Percentiles rank a stretch among this genome's conserved stretches.
These are phyloP conservation scores for Orthonyx spaldingii DNA, from an alignment of 2,113 vertebrate species.

Conservation along the genomic window DNA sequence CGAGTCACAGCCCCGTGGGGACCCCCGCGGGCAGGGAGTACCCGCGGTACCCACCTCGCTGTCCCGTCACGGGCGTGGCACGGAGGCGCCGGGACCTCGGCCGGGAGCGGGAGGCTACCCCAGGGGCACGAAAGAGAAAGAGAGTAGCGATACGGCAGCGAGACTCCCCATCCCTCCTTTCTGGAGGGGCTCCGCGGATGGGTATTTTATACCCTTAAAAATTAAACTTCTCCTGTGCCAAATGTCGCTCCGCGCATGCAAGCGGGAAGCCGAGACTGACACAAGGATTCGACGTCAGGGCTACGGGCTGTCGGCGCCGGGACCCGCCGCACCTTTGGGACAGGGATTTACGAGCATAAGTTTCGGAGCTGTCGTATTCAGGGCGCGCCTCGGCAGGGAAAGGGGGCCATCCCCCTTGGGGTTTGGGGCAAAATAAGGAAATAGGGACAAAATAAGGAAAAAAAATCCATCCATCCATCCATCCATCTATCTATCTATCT, in stretches of 20 bases:
- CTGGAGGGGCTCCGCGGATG: neutral
- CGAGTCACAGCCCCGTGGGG: neutral
- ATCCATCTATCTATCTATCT: neutral
- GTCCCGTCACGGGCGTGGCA: neutral
- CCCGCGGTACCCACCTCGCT: too few species aligned
- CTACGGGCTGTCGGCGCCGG: neutral
- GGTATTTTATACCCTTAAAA: neutral
- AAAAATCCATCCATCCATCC: rapidly evolving
- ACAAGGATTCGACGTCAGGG: neutral
- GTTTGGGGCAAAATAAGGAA: neutral
- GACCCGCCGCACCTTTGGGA: neutral
- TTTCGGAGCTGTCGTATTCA: neutral
- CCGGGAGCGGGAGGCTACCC: neutral
- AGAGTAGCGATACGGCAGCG: neutral
- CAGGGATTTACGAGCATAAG: rapidly evolving
- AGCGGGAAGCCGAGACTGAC: neutral
- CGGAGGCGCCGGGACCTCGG: neutral
- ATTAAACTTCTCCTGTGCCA: neutral
- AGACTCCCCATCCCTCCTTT: too few species aligned
- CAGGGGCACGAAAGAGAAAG: neutral
- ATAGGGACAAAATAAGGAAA: too few species aligned
- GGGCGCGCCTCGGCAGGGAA: rapidly evolving
- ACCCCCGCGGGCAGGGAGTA: neutral
- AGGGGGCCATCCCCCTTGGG: neutral
- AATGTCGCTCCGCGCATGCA: neutral